These are phyloP conservation scores for Drosophila ananassae DNA, from an alignment of 1,140 invertebrate genomes.

Conservation along the genomic window DNA sequence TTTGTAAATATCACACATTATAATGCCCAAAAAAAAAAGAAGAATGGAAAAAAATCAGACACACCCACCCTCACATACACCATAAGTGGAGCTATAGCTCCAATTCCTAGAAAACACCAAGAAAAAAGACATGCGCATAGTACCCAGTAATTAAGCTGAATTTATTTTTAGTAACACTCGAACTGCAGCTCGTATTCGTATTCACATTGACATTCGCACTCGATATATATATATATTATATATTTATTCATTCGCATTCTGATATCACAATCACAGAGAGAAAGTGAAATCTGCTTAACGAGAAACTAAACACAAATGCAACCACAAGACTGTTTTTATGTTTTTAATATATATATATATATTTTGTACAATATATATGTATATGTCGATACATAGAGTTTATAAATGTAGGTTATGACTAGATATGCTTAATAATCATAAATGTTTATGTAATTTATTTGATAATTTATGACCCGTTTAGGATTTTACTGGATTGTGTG, in stretches of 20 bases:
- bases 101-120: constrained; percentile 61
- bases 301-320: constrained; percentile 83
- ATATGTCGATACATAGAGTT: constrained; percentile 38
- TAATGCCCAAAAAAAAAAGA: constrained; percentile 4
- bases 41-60: constrained; percentile 1
- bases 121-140: constrained; percentile 72
- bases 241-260: constrained; percentile 69
- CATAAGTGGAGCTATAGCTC: constrained; percentile 33
- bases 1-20: constrained; percentile 37
- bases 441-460: constrained; percentile 63
- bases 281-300: constrained; percentile 51
- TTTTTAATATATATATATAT: constrained; percentile 47
- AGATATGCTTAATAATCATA: constrained; percentile 32
- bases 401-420: constrained; percentile 22
- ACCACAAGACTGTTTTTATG: constrained; percentile 83
- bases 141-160: constrained; percentile 79
- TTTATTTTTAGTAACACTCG: constrained; percentile 64
- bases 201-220: constrained; percentile 46
- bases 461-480: constrained; percentile 37
- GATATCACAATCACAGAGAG: constrained; percentile 27
- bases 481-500: constrained; percentile 29
- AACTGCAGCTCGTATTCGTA: constrained; percentile 41
- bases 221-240: constrained; percentile 20
- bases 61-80: constrained; percentile 2
- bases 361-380: constrained; percentile 10